A percentile compares a stretch with the other conserved stretches of the same genome.
Evolutionary conservation across 1,140 invertebrate species (phyloP).

Genomic region (Stegodyphus dumicola): DNA sequence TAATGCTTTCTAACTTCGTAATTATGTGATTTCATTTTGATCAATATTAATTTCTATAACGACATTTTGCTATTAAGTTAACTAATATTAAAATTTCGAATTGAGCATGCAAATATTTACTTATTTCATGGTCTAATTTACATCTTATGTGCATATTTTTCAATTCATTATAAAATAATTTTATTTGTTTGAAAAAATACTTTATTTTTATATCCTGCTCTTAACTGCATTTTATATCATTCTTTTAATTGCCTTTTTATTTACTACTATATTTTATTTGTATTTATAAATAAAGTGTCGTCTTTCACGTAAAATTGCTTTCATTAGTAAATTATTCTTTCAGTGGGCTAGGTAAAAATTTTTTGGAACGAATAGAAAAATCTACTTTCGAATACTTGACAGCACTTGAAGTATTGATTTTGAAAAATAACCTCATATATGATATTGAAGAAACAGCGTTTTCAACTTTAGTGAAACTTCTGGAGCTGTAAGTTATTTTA

Average conservation of each 20-base stretch:
- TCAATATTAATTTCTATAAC: no score
- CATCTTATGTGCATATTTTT: neutral
- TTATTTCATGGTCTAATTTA: no score
- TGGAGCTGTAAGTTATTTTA: constrained; percentile 62
- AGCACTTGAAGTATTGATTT: constrained; percentile 39
- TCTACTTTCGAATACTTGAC: constrained; percentile 15
- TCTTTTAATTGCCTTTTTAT: neutral
- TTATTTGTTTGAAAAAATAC: neutral
- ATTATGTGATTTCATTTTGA: no score
- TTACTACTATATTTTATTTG: neutral
- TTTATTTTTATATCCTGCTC: neutral
- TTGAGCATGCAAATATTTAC: no score
- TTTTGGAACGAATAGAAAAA: constrained; percentile 7
- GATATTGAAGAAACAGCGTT: constrained; percentile 63
- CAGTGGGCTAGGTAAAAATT: constrained; percentile 34
- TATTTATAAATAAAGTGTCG: neutral
- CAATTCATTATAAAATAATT: neutral
- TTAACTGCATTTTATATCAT: neutral
- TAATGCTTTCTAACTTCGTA: no score
- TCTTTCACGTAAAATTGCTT: neutral
- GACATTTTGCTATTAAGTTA: no score
- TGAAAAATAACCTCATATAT: constrained; percentile 71
- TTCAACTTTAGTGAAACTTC: constrained; percentile 46
- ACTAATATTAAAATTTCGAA: no score
- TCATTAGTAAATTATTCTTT: neutral